A percentile compares a stretch with the other conserved stretches of the same genome.
These are phyloP conservation scores for Scelioninae gen. 1 DNA, from an alignment of 2,888 invertebrate genomes.

Conservation along the genomic window DNA sequence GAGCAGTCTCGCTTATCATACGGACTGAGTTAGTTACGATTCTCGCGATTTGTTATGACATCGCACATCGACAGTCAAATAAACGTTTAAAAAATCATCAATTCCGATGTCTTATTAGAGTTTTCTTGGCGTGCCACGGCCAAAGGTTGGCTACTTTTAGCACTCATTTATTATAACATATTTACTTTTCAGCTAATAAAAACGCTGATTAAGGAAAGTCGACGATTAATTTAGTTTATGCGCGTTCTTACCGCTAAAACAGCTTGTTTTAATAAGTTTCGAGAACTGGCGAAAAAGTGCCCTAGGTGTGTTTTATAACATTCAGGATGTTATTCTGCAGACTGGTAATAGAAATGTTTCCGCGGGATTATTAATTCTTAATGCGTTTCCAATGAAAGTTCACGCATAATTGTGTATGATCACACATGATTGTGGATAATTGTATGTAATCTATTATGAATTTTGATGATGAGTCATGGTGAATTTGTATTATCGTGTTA, in stretches of 20 bases:
- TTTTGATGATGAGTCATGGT: constrained; percentile 48
- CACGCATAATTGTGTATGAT: constrained; percentile 29
- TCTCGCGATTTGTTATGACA: constrained; percentile 54
- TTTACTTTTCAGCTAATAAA: constrained; percentile 36
- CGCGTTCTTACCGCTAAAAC: neutral
- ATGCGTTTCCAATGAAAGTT: constrained; percentile 44
- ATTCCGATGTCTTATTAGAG: constrained; percentile 29
- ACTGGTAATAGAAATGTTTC: constrained; percentile 41
- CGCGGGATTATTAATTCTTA: constrained; percentile 49
- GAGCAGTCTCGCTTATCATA: constrained; percentile 62
- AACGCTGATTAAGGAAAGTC: constrained; percentile 25
- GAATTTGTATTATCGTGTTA: constrained; percentile 36
- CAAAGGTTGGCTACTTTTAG: constrained; percentile 35
- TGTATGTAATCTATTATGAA: constrained; percentile 35
- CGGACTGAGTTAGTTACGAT: constrained; percentile 42
- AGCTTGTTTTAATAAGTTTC: constrained; percentile 17
- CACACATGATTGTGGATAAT: constrained; percentile 1
- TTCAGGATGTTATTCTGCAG: constrained; percentile 8
- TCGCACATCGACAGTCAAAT: constrained; percentile 47
- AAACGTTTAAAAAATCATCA: constrained; percentile 42
- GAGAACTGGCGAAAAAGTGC: constrained; percentile 11
- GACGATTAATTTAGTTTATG: constrained; percentile 24
- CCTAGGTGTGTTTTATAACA: constrained; percentile 16
- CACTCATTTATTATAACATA: constrained; percentile 8
- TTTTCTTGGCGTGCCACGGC: neutral